Evolutionary conservation across 2,113 vertebrate species (phyloP).

Genomic region (Hydrochoerus hydrochaeris): DNA sequence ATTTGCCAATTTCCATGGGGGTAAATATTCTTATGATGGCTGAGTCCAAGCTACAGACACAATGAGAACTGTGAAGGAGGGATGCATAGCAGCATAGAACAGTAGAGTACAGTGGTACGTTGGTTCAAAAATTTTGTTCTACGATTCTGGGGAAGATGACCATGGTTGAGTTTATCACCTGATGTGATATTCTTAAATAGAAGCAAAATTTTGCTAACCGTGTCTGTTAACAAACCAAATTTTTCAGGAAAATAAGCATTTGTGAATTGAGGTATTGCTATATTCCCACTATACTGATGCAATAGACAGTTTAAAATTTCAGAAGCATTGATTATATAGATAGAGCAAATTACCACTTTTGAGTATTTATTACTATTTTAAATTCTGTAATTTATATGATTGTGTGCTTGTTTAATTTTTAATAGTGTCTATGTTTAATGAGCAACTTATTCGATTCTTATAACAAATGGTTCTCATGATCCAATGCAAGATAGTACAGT

Average conservation of each 20-base stretch:
- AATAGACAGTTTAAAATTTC: background rate
- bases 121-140: background rate
- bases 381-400: background rate
- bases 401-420: constrained; percentile 12
- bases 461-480: background rate
- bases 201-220: background rate
- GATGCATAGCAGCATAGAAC: too few species aligned
- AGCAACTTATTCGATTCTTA: background rate
- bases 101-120: background rate
- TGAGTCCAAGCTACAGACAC: background rate
- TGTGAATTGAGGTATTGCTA: background rate
- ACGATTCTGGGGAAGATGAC: background rate
- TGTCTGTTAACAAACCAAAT: background rate
- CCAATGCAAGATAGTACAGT: background rate
- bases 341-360: background rate
- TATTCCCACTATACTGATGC: background rate
- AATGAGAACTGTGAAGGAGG: background rate
- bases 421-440: background rate
- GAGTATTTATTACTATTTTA: background rate
- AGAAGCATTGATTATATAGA: background rate
- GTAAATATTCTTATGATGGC: background rate
- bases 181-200: background rate
- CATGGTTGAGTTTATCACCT: background rate
- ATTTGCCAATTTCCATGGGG: background rate
- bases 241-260: background rate